A percentile compares a stretch with the other conserved stretches of the same genome.
phyloP scores from a whole-genome alignment of 2,797 vertebrate species.

The Oreonectes daqikongensis region DNA sequence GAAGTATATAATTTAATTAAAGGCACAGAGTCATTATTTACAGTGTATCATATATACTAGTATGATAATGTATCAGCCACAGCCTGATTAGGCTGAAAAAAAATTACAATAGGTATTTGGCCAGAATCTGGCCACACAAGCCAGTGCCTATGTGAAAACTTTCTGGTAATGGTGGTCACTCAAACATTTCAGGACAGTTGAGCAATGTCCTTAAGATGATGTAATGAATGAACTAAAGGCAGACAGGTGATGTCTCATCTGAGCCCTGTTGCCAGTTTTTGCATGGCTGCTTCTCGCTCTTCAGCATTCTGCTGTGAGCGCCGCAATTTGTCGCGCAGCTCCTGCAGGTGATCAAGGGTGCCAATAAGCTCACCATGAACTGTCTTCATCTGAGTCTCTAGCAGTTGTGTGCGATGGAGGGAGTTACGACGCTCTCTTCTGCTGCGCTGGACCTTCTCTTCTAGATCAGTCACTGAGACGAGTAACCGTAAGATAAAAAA shows the following conservation, averaged over 20 bases:
- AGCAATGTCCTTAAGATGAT: neutral
- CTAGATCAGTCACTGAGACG: conserved; percentile 81
- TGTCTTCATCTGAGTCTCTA: conserved; percentile 87
- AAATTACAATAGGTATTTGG: neutral
- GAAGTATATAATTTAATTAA: too few relatives aligned
- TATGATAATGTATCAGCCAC: too few relatives aligned
- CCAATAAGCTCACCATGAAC: conserved; percentile 83
- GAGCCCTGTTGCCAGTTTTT: conserved; percentile 85
- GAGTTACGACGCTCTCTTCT: conserved; percentile 81
- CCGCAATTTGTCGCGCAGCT: conserved; percentile 81
- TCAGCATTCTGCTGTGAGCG: conserved; percentile 88
- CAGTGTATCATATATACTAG: too few relatives aligned
- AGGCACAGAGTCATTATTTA: too few relatives aligned
- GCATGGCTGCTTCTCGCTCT: conserved; percentile 81
- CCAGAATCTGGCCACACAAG: neutral
- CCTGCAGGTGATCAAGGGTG: conserved; percentile 83
- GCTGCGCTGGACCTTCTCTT: conserved; percentile 85
- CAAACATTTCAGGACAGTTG: neutral
- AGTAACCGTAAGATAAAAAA: neutral
- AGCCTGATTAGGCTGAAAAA: too few relatives aligned
- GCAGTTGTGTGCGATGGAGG: conserved; percentile 82
- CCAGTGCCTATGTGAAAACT: neutral
- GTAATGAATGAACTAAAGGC: neutral
- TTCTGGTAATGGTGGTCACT: neutral
- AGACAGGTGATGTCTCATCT: conserved; percentile 71